phyloP scores from a whole-genome alignment of 2,113 vertebrate genomes.

The Callorhinus ursinus region DNA sequence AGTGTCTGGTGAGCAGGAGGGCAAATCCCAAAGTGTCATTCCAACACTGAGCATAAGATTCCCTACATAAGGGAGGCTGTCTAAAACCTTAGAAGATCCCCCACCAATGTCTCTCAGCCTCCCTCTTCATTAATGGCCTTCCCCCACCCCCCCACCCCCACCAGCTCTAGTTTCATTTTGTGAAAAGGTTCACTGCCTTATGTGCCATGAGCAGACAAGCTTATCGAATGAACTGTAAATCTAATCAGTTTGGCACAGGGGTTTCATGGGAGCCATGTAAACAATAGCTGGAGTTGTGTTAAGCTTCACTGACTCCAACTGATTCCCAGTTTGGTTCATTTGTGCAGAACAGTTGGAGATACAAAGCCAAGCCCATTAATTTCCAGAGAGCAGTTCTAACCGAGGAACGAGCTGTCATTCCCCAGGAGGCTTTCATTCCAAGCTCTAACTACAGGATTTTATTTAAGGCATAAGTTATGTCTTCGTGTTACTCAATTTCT shows the following conservation, averaged over 20 bases:
- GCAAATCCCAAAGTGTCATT: background rate
- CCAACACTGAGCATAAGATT: background rate
- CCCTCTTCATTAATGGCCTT: slow-evolving; percentile 45
- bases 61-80: background rate
- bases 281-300: slow-evolving; percentile 82
- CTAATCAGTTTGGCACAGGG: slow-evolving; percentile 89
- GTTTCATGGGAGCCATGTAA: slow-evolving; percentile 80
- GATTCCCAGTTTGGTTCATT: slow-evolving; percentile 81
- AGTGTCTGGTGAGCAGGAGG: slow-evolving; percentile 48
- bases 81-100: background rate
- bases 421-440: slow-evolving; percentile 65
- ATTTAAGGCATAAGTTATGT: slow-evolving; percentile 63
- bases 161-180: slow-evolving; percentile 75
- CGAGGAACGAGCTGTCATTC: slow-evolving; percentile 49
- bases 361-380: slow-evolving; percentile 71
- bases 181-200: slow-evolving; percentile 78
- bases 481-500: slow-evolving; percentile 58
- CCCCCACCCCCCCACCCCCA: background rate
- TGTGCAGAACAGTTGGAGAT: slow-evolving; percentile 78
- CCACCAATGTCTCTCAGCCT: background rate
- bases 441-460: slow-evolving; percentile 57
- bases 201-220: slow-evolving; percentile 81
- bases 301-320: slow-evolving; percentile 79
- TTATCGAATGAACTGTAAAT: slow-evolving; percentile 87
- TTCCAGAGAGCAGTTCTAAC: slow-evolving; percentile 67